These are phyloP conservation scores for Hypocryptadius cinnamomeus DNA, from an alignment of 2,113 vertebrate genomes.

Conservation along the genomic window DNA sequence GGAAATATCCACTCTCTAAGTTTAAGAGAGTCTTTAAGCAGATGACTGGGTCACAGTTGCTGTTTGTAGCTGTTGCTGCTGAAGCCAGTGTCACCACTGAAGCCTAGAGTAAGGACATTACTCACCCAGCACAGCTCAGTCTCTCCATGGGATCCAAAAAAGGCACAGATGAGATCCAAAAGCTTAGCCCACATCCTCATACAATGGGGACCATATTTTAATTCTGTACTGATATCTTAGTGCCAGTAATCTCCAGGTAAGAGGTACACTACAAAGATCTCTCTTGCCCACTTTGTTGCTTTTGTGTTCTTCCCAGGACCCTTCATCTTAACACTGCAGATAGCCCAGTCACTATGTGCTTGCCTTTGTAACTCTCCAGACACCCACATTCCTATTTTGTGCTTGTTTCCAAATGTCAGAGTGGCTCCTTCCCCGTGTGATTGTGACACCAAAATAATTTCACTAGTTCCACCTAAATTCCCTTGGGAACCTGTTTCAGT, in stretches of 20 bases:
- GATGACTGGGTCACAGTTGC: neutral
- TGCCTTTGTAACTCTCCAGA: neutral
- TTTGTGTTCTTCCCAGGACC: neutral
- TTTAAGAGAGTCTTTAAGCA: neutral
- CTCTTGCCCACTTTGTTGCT: neutral
- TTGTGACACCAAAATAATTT: neutral
- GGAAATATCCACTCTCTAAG: neutral
- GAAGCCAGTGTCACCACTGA: rapidly evolving
- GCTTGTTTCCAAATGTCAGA: neutral
- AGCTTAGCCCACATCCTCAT: neutral
- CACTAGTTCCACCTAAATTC: neutral
- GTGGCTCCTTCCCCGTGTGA: neutral
- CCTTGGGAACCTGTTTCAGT: neutral
- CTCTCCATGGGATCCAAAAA: neutral
- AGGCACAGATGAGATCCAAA: neutral
- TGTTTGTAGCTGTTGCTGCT: neutral
- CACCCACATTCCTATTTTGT: neutral
- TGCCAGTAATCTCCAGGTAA: neutral
- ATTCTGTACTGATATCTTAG: rapidly evolving
- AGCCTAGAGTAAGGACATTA: neutral
- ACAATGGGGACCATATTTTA: neutral
- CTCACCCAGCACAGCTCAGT: neutral
- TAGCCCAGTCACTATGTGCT: neutral
- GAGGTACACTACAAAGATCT: neutral
- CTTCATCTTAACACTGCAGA: neutral